Percentiles rank a stretch among this genome's conserved stretches.
These are phyloP conservation scores for Vombatus ursinus DNA, from an alignment of 2,113 vertebrate genomes.

Conservation along the genomic window DNA sequence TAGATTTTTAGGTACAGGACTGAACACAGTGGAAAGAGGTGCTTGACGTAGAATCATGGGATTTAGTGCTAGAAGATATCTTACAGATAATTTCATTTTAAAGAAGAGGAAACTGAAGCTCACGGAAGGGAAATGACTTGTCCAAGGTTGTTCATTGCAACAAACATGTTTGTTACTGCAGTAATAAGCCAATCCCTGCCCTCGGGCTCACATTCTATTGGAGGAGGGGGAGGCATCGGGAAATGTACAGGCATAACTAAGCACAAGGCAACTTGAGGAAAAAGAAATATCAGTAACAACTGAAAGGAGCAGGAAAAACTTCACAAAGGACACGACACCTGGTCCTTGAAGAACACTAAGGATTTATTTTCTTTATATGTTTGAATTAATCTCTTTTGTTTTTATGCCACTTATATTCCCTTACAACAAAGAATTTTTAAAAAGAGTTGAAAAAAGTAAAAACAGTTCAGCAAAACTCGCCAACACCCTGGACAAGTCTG, in stretches of 20 bases:
- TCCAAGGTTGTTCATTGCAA: not conserved
- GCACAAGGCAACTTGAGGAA: not conserved
- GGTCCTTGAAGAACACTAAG: not conserved
- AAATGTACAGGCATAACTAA: not conserved
- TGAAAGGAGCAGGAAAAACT: not conserved
- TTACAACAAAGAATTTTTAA: not conserved
- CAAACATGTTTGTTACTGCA: not conserved
- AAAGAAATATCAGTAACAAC: not conserved
- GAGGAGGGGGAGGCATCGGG: not conserved
- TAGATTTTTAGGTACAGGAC: not conserved
- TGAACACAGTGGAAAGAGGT: not conserved
- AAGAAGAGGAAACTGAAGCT: not conserved
- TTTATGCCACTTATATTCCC: not conserved
- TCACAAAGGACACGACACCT: not conserved
- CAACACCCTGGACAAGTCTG: not conserved
- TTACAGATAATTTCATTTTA: not conserved
- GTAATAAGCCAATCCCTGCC: not conserved
- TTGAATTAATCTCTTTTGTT: not conserved
- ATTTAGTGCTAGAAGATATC: not conserved
- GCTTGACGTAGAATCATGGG: not conserved
- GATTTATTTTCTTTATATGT: not conserved
- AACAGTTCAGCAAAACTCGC: not conserved
- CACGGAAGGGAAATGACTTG: not conserved
- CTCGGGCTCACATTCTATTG: not conserved
- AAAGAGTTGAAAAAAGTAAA: not conserved